These are phyloP conservation scores for Odontesthes bonariensis DNA, from an alignment of 2,113 vertebrate genomes.

Conservation along the genomic window DNA sequence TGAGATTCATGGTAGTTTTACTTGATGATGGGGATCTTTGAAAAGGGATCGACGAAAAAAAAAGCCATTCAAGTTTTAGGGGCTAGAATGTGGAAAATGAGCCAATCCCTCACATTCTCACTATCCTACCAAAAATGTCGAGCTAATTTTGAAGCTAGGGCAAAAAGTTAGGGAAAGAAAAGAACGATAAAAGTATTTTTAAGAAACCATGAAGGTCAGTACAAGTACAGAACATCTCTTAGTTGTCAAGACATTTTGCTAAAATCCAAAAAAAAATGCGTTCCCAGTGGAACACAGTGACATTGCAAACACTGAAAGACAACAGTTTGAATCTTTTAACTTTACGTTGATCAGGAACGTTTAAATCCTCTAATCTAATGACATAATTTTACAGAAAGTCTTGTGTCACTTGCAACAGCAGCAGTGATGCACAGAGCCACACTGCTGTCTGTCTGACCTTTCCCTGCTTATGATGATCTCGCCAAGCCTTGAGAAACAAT, in stretches of 20 bases:
- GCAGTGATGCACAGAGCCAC: background rate
- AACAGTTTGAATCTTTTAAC: background rate
- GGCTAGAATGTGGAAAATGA: no score
- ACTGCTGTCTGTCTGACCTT: constrained; percentile 54
- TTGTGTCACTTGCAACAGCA: constrained; percentile 3
- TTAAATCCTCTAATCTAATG: background rate
- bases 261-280: background rate
- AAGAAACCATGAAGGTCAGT: background rate
- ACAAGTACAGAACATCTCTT: background rate
- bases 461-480: constrained; percentile 43
- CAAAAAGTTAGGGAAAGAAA: no score
- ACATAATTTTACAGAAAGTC: background rate
- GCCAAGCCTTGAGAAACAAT: constrained; percentile 35
- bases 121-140: no score
- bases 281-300: background rate
- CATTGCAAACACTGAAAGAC: background rate
- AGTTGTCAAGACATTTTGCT: background rate
- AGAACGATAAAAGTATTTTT: background rate
- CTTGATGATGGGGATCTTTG: no score
- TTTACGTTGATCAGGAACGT: background rate
- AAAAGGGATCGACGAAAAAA: no score
- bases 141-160: background rate
- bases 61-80: background rate
- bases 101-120: background rate
- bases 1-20: no score